A percentile compares a stretch with the other conserved stretches of the same genome.
Evolutionary conservation across 2,888 invertebrate genomes (phyloP).

Genomic region (Athetis lepigone): DNA sequence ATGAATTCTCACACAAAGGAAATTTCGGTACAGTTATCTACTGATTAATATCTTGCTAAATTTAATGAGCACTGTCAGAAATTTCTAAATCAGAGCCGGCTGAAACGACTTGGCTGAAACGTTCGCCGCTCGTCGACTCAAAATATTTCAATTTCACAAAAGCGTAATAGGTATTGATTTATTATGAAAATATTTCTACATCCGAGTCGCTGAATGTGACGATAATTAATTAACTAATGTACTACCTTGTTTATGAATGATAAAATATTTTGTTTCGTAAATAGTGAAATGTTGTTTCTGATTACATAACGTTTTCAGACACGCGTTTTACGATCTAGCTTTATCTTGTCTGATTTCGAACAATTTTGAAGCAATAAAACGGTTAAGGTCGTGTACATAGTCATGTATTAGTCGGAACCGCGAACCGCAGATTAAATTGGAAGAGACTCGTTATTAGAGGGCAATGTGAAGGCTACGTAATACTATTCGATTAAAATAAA

Average conservation of each 20-base stretch:
- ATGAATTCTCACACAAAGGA: conserved; percentile 32
- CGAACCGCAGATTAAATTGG: conserved; percentile 32
- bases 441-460: conserved; percentile 51
- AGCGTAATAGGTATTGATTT: conserved; percentile 38
- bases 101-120: conserved; percentile 4
- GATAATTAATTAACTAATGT: conserved; percentile 29
- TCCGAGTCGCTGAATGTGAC: conserved; percentile 21
- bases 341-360: conserved; percentile 63
- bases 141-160: conserved; percentile 42
- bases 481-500: conserved; percentile 52
- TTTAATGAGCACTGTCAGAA: conserved; percentile 33
- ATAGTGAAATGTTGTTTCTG: conserved; percentile 52
- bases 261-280: conserved; percentile 57
- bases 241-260: conserved; percentile 49
- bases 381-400: conserved; percentile 45
- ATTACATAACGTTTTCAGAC: conserved; percentile 59
- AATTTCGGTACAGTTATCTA: conserved; percentile 24
- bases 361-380: conserved; percentile 54
- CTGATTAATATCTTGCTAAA: conserved; percentile 43
- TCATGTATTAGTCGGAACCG: conserved; percentile 27
- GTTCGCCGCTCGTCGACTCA: conserved; percentile 24
- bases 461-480: conserved; percentile 59
- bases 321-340: conserved; percentile 51
- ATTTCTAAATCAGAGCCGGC: conserved; percentile 19
- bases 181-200: conserved; percentile 29